phyloP scores from a whole-genome alignment of 2,797 vertebrate genomes.

The Petrocephalus schoutedeni region DNA sequence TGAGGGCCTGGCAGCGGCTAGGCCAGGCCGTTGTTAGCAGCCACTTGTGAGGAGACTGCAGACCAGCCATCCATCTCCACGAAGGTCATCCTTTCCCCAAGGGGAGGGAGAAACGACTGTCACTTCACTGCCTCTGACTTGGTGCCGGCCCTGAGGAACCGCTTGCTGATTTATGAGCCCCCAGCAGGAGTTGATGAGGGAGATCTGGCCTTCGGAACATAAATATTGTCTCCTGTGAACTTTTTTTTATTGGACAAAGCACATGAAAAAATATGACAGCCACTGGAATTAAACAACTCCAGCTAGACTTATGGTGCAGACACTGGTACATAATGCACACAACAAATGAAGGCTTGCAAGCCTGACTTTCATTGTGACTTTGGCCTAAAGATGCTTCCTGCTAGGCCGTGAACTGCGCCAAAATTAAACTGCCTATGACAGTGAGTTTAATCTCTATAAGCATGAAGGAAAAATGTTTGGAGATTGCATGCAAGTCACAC shows the following conservation, averaged over 20 bases:
- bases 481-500: background rate
- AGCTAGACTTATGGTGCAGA: slow-evolving; percentile 1
- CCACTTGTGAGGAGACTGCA: slow-evolving; percentile 3
- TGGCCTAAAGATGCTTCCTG: background rate
- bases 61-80: slow-evolving; percentile 19
- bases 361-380: background rate
- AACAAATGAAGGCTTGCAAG: background rate
- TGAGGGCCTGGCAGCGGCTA: background rate
- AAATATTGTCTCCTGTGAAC: slow-evolving; percentile 21
- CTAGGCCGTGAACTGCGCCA: background rate
- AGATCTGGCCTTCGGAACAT: background rate
- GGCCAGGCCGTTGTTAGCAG: background rate
- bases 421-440: background rate
- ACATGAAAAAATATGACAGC: slow-evolving; percentile 9
- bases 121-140: background rate
- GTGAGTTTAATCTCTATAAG: background rate
- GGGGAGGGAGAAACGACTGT: slow-evolving; percentile 17
- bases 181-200: slow-evolving; percentile 25
- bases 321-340: background rate
- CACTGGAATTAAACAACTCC: slow-evolving; percentile 3
- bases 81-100: slow-evolving; percentile 21
- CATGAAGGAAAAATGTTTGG: background rate
- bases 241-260: background rate
- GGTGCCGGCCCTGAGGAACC: background rate
- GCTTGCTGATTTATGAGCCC: slow-evolving; percentile 18